phyloP scores from a whole-genome alignment of 2,888 invertebrate genomes.

The Leptopilina myrica region DNA sequence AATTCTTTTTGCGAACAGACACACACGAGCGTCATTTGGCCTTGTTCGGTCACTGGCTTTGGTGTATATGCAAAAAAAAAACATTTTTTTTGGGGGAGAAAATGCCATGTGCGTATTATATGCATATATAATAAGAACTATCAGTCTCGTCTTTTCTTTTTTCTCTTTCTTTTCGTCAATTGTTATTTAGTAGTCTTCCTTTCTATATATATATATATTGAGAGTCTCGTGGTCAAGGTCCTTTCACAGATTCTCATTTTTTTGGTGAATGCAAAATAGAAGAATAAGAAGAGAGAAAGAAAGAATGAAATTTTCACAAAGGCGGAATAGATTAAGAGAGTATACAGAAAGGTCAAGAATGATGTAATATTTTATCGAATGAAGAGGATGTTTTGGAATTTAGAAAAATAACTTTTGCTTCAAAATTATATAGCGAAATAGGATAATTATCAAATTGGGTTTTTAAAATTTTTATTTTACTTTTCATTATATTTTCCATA shows the following conservation, averaged over 20 bases:
- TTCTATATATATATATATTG: background rate
- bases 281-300: background rate
- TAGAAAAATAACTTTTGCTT: too few relatives aligned
- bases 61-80: constrained; percentile 15
- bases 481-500: too few relatives aligned
- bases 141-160: background rate
- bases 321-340: too few relatives aligned
- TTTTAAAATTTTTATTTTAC: too few relatives aligned
- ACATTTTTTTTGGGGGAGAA: constrained; percentile 38
- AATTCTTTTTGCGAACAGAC: background rate
- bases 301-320: background rate
- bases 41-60: constrained; percentile 71
- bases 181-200: background rate
- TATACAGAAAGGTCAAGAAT: too few relatives aligned
- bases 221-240: constrained; percentile 55
- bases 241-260: background rate
- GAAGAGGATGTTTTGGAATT: too few relatives aligned
- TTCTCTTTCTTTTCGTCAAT: background rate
- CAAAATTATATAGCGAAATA: too few relatives aligned
- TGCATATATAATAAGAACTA: background rate
- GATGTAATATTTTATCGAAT: too few relatives aligned
- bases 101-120: constrained; percentile 35
- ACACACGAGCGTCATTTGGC: constrained; percentile 54
- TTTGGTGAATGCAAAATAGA: too few relatives aligned
- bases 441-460: too few relatives aligned